These are phyloP conservation scores for Drosophila recens DNA, from an alignment of 2,888 invertebrate species.

Conservation along the genomic window DNA sequence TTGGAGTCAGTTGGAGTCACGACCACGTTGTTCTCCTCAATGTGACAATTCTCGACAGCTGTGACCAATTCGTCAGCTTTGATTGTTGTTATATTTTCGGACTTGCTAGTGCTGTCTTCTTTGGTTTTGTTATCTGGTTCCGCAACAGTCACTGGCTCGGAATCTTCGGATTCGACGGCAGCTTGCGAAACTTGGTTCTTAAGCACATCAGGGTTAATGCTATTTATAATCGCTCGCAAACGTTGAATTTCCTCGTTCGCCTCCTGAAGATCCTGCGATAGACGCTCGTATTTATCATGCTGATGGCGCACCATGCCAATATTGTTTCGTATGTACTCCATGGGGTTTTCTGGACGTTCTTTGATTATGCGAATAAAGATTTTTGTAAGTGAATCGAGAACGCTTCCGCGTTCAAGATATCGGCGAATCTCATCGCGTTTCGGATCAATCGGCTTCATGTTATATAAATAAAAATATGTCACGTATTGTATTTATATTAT, in stretches of 20 bases:
- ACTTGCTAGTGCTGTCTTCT: background rate
- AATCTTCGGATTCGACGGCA: constrained; percentile 22
- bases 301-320: constrained; percentile 82
- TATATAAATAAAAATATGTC: background rate
- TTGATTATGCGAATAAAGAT: constrained; percentile 82
- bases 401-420: constrained; percentile 84
- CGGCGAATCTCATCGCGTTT: constrained; percentile 85
- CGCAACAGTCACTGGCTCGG: constrained; percentile 23
- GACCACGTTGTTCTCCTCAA: constrained; percentile 50
- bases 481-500: background rate
- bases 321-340: constrained; percentile 82
- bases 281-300: constrained; percentile 76
- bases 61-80: constrained; percentile 29
- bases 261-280: constrained; percentile 79
- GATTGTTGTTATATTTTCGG: background rate
- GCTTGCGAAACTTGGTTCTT: constrained; percentile 22
- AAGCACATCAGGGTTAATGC: constrained; percentile 74
- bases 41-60: constrained; percentile 41
- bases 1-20: constrained; percentile 22
- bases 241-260: constrained; percentile 78
- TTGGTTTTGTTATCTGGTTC: constrained; percentile 14
- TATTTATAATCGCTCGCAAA: constrained; percentile 72
- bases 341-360: constrained; percentile 83
- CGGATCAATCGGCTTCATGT: constrained; percentile 83
- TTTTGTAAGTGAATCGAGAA: constrained; percentile 84